Evolutionary conservation across 2,113 vertebrate species (phyloP), one percentile per base, ranked within the genome.

Genomic region (Fregata magnificens): DNA sequence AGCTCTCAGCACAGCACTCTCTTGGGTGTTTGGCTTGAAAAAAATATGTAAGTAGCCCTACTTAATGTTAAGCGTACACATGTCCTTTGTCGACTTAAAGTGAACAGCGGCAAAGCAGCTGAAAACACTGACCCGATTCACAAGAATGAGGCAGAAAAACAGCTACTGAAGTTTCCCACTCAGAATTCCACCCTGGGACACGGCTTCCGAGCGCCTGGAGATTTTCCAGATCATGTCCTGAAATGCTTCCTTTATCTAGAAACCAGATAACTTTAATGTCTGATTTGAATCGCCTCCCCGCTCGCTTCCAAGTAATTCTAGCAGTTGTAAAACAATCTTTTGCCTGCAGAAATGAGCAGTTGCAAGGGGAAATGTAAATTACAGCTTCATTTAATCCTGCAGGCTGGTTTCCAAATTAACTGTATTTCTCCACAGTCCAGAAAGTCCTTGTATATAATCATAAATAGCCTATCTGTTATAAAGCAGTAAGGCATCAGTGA

Each of bases 31-130:
- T 90, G 49, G 8, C 55, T 92, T 90, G 66, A 44, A 52, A 92
- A 79, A 65, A 73, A 29, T 3, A 71, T 5, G 5, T 34, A 72
- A 96, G 85, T 55, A 88, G 53, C 63, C 49, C 40, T 88, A 63
- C 90, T 97, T 92, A 49, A 93, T 78, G 29, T 94, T 78, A 84
- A 96, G 88, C 14, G 80, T 91, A 92, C 88, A 88, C 82, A 44
- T 93, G 67, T 94, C 80, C 47, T 74, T 78, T 95, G 92, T 97
- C 96, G 94, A 96, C 80, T 83, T 25, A 71, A 56, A 82, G 47
- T 15, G 90, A 82, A 69, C 80, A 69, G 76, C 24, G 3, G 80
- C 50, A 78, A 97, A 96, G 52, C 86, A 95, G 95, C 94, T 95
- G 94, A 96, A 91, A 95, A 90, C 65, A 93, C 65, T 92, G 92